Evolutionary conservation across 2,888 invertebrate genomes (phyloP).

Genomic region (Stenchaetothrips biformis): DNA sequence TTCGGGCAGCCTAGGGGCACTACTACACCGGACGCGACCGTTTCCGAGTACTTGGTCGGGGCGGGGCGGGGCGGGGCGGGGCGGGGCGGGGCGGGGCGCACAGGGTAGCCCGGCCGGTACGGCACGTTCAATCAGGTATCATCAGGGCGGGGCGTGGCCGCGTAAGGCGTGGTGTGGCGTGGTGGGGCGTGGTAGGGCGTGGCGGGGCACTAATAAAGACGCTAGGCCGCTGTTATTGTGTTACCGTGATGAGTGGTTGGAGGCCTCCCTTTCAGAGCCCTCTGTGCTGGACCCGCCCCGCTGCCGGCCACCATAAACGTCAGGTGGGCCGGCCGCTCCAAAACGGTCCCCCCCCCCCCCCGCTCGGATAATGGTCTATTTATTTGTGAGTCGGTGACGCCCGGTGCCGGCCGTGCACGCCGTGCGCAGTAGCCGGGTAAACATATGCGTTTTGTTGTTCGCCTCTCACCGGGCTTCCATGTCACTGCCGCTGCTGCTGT

Average conservation of each 20-base stretch:
- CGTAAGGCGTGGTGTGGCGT: not conserved
- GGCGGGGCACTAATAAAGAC: not conserved
- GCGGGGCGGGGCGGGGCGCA: not conserved
- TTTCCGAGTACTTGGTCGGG: not conserved
- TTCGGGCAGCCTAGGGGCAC: not conserved
- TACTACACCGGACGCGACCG: not conserved
- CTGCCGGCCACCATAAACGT: too few species aligned
- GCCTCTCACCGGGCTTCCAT: too few species aligned
- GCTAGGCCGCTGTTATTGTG: not conserved
- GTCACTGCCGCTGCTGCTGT: too few species aligned
- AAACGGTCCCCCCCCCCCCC: too few species aligned
- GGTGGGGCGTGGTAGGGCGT: not conserved
- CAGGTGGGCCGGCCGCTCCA: too few species aligned
- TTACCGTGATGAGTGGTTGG: not conserved
- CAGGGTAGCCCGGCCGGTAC: not conserved
- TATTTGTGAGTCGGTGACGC: too few species aligned
- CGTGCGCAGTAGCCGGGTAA: too few species aligned
- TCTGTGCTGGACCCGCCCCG: not conserved
- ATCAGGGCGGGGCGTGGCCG: not conserved
- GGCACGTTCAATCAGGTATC: not conserved
- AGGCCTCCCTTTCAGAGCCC: not conserved
- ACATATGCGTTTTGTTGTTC: too few species aligned
- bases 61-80: not conserved
- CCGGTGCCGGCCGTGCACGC: too few species aligned
- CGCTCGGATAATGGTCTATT: too few species aligned